Conservation (phyloP, 2,888 invertebrate species). For the Drosophila niveifrons region DNA sequence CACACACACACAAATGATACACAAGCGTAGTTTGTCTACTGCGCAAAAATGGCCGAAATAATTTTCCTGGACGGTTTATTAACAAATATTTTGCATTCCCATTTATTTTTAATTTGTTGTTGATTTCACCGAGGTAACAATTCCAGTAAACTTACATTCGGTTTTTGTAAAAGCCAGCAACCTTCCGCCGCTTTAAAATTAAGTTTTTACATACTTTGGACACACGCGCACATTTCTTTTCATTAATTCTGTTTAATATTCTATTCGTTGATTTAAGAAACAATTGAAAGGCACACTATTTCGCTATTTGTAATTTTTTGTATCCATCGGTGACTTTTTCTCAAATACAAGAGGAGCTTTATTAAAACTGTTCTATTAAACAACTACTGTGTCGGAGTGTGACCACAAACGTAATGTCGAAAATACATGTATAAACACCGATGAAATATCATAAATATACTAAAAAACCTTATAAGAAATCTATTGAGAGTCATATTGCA, state of each 20-base stretch:
- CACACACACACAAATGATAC: constrained; percentile 17
- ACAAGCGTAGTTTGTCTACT: constrained; percentile 54
- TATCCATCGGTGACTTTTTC: constrained; percentile 29
- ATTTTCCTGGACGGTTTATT: constrained; percentile 41
- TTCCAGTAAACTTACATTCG: constrained; percentile 53
- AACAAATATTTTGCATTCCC: constrained; percentile 30
- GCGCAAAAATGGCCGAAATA: constrained; percentile 62
- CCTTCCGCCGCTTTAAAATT: constrained; percentile 58
- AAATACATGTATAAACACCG: too few species aligned
- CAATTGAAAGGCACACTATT: constrained; percentile 46
- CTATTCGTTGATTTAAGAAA: constrained; percentile 26
- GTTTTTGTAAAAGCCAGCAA: constrained; percentile 44
- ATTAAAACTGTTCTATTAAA: too few species aligned
- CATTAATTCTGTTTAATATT: constrained; percentile 32
- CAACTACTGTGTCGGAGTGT: too few species aligned
- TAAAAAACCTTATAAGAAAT: too few species aligned
- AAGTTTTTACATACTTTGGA: constrained; percentile 43
- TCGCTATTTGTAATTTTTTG: constrained; percentile 31
- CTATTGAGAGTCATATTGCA: too few species aligned
- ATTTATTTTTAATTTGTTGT: constrained; percentile 26
- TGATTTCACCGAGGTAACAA: constrained; percentile 10
- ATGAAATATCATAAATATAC: too few species aligned
- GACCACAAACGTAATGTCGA: too few species aligned
- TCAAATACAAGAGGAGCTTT: too few species aligned
- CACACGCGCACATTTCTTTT: constrained; percentile 47